A percentile compares a stretch with the other conserved stretches of the same genome.
Evolutionary conservation across 2,888 invertebrate genomes (phyloP).

Genomic region (Diploptera punctata): DNA sequence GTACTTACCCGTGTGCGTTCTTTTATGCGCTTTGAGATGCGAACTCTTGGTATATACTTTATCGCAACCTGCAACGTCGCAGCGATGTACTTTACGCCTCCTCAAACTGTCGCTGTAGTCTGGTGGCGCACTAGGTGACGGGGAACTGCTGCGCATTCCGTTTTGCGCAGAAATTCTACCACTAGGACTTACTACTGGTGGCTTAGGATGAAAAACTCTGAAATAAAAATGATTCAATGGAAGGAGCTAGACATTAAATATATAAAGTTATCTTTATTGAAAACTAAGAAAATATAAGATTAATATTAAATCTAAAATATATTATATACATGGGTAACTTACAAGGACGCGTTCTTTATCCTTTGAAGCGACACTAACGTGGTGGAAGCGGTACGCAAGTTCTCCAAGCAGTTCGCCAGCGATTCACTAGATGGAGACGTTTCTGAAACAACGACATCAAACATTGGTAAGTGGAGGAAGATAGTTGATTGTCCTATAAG

Average conservation of each 20-base stretch:
- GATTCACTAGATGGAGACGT: constrained; percentile 34
- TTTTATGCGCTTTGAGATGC: constrained; percentile 69
- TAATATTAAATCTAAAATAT: neutral
- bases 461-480: no score
- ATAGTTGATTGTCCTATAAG: no score
- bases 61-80: constrained; percentile 64
- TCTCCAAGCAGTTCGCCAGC: constrained; percentile 38
- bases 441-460: no score
- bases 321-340: constrained; percentile 52
- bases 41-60: constrained; percentile 71
- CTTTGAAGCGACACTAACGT: constrained; percentile 61
- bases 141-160: constrained; percentile 34
- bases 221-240: no score
- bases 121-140: constrained; percentile 34
- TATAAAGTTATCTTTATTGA: neutral
- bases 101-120: constrained; percentile 56
- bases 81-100: constrained; percentile 63
- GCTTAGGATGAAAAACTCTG: constrained; percentile 58
- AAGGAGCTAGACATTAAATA: neutral
- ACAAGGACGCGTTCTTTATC: constrained; percentile 63
- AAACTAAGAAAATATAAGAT: neutral
- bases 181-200: constrained; percentile 50
- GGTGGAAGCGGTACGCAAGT: constrained; percentile 45
- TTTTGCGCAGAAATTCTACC: constrained; percentile 40
- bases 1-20: constrained; percentile 71